Conservation (phyloP, 2,888 invertebrate genomes). For the Brachyptera putata region DNA sequence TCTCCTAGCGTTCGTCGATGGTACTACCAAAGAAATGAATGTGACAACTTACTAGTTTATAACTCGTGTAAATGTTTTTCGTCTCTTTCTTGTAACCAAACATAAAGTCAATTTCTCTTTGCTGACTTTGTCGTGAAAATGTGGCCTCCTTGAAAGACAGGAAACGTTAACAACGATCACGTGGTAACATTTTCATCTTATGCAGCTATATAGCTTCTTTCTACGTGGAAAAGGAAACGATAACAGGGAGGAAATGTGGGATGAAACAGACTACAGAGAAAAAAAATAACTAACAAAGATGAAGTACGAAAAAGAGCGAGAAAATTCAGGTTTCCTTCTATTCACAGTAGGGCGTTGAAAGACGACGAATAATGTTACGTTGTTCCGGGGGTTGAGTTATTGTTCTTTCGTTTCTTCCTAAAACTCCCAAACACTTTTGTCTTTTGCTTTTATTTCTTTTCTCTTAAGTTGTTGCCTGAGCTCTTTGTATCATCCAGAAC, state of each 20-base stretch:
- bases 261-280: conserved; percentile 22
- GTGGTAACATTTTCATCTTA: conserved; percentile 20
- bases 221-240: conserved; percentile 29
- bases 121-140: conserved; percentile 18
- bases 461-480: conserved; percentile 11
- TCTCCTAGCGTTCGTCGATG: not conserved
- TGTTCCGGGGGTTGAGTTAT: conserved; percentile 29
- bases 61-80: conserved; percentile 15
- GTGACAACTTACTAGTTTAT: conserved; percentile 4
- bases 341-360: conserved; percentile 24
- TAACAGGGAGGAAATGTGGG: conserved; percentile 30
- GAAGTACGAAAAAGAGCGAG: conserved; percentile 28
- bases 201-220: too few relatives aligned
- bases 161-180: conserved; percentile 19
- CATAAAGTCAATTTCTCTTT: conserved; percentile 18
- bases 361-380: conserved; percentile 27
- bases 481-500: conserved; percentile 1
- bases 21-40: not conserved
- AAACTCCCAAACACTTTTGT: conserved; percentile 20
- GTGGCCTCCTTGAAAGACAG: conserved; percentile 13
- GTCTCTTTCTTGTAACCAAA: conserved; percentile 5
- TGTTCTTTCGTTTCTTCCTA: conserved; percentile 21
- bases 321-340: conserved; percentile 25
- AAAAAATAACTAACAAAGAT: conserved; percentile 26
- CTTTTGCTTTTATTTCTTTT: conserved; percentile 5